Evolutionary conservation across 2,888 invertebrate genomes (phyloP).

Genomic region (Leptinotarsa rubiginosa): DNA sequence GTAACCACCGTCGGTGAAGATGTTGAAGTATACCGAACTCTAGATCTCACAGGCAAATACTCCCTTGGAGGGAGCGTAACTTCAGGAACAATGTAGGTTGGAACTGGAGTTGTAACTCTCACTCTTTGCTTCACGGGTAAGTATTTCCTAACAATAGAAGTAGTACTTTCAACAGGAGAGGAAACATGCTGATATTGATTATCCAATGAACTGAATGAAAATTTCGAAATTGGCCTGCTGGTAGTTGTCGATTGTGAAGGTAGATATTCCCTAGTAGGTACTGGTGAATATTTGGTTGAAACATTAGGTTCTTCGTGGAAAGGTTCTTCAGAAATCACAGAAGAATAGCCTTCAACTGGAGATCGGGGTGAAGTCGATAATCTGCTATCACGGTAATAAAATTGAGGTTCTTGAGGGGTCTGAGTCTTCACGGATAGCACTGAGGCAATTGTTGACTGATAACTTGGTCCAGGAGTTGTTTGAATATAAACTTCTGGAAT

Average conservation of each 20-base stretch:
- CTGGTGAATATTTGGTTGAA: conserved; percentile 25
- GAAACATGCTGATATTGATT: conserved; percentile 45
- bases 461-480: conserved; percentile 61
- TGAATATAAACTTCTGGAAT: conserved; percentile 38
- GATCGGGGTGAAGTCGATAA: conserved; percentile 44
- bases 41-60: conserved; percentile 39
- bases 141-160: conserved; percentile 37
- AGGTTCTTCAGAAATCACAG: conserved; percentile 11
- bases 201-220: conserved; percentile 55
- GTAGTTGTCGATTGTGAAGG: conserved; percentile 35
- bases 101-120: conserved; percentile 21
- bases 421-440: conserved; percentile 50
- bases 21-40: conserved; percentile 21
- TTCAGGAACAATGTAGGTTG: conserved; percentile 4
- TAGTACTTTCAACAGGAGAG: conserved; percentile 32
- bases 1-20: not conserved
- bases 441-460: conserved; percentile 63
- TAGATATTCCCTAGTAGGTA: conserved; percentile 28
- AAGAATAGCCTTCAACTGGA: conserved; percentile 26
- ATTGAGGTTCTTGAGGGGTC: conserved; percentile 46
- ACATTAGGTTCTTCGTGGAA: conserved; percentile 28
- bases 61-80: conserved; percentile 23
- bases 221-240: conserved; percentile 53
- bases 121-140: conserved; percentile 33
- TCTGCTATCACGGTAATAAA: conserved; percentile 55